Evolutionary conservation across 2,888 invertebrate genomes (phyloP).

Genomic region (Tromatobia lineatoria): DNA sequence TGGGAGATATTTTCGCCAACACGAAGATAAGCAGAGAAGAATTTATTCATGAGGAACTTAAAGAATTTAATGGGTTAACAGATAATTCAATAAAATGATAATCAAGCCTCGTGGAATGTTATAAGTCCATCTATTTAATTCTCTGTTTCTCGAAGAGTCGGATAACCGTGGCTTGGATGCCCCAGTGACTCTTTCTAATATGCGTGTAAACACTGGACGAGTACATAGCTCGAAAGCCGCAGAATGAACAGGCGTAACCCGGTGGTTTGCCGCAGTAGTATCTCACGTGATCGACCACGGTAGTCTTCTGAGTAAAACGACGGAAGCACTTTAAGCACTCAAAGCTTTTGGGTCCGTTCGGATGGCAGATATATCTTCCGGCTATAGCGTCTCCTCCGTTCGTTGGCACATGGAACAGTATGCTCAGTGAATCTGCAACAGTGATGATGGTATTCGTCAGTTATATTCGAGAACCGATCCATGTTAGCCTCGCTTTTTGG

Average conservation of each 20-base stretch:
- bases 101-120: conserved; percentile 40
- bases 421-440: conserved; percentile 58
- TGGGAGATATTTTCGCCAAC: neutral
- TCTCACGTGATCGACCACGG: conserved; percentile 77
- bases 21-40: neutral
- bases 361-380: conserved; percentile 58
- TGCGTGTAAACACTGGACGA: conserved; percentile 68
- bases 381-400: conserved; percentile 67
- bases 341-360: conserved; percentile 73
- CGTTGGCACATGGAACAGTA: conserved; percentile 52
- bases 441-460: conserved; percentile 30
- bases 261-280: conserved; percentile 79
- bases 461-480: neutral
- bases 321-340: conserved; percentile 74
- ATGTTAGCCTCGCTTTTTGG: neutral
- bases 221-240: conserved; percentile 64
- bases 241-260: conserved; percentile 74
- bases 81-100: neutral
- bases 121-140: conserved; percentile 52
- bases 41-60: conserved; percentile 8
- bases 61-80: conserved; percentile 11
- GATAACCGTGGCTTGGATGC: conserved; percentile 60
- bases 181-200: conserved; percentile 66
- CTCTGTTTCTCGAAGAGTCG: conserved; percentile 65
- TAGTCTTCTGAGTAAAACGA: conserved; percentile 75